Evolutionary conservation across 2,113 vertebrate genomes (phyloP), one percentile per base, ranked within the genome.

Genomic region (Holacanthus passer): DNA sequence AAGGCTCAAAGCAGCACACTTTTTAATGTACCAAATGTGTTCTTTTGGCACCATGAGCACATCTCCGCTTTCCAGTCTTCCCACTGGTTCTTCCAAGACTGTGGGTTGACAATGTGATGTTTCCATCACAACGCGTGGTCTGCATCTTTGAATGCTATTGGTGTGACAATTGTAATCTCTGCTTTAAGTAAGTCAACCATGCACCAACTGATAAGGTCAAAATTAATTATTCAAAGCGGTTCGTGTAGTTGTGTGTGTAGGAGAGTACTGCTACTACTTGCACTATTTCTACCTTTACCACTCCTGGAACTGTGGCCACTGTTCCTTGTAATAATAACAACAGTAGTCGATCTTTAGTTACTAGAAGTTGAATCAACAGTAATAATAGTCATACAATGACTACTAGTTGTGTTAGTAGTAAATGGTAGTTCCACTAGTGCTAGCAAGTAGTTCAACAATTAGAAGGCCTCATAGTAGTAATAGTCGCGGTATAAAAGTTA

Each of bases 161-260:
- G 13, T 35, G 24, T 1, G 0, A 37, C 59, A 65, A 29, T 4
- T 41, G 6, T n/a, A 45, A 69, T 22, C 17, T 31, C 48, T 55
- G 48, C 69, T 47, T 29, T 60, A 12, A 56, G 32, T 14, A 52
- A 50, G 24, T 17, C 27, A 35, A 27, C 67, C 27, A 70, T 52
- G 6, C 39, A 11, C 39, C n/a, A 69, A 2, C 31, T 48, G 7
- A n/a, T n/a, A n/a, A n/a, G n/a, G n/a, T n/a, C n/a, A n/a, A 39
- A 56, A 65, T 72, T 7, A 55, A 41, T 53, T 53, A 63, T 79
- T 43, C 58, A 45, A 45, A 47, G 39, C 7, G 5, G 32, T 50
- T 41, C 39, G 31, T 56, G 60, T 17, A 5, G 20, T 29, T 56
- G 59, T 77, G 31, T 6, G 5, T n/a, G n/a, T 52, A 60, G n/a